Conservation (phyloP, 2,113 vertebrate species). For the Mixornis gularis region DNA sequence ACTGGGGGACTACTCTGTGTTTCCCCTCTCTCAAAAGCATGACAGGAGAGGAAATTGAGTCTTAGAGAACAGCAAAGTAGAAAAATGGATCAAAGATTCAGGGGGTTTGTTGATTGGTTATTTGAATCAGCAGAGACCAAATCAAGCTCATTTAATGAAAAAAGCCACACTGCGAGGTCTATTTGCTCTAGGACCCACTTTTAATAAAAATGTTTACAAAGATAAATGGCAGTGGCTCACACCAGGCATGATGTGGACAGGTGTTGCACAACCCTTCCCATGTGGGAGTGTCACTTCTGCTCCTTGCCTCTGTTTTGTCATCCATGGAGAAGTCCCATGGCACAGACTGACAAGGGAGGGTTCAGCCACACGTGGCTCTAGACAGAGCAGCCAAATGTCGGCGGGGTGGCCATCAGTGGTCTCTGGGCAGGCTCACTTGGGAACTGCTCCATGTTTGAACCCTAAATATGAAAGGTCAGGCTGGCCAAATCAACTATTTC, state of each 20-base stretch:
- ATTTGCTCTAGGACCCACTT: not conserved
- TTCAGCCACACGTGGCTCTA: rapidly evolving
- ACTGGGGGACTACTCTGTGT: conserved; percentile 18
- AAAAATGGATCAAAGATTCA: conserved; percentile 60
- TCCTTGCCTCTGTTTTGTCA: not conserved
- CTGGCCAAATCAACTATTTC: not conserved
- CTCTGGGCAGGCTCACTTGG: not conserved
- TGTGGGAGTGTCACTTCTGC: rapidly evolving
- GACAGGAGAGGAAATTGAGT: conserved; percentile 50
- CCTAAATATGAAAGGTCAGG: not conserved
- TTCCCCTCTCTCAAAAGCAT: not conserved
- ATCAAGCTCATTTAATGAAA: not conserved
- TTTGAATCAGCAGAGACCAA: not conserved
- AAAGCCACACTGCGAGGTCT: not conserved
- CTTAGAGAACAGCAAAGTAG: conserved; percentile 41
- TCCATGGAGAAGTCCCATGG: rapidly evolving
- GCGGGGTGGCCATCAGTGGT: rapidly evolving
- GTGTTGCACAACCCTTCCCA: not conserved
- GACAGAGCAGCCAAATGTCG: not conserved
- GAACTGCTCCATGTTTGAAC: not conserved
- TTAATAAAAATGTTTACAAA: not conserved
- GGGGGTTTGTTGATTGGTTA: not conserved
- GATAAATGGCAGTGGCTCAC: not conserved
- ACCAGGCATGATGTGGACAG: not conserved
- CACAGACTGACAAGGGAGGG: rapidly evolving